Base-by-base conservation (phyloP, 1,140 invertebrate genomes). In the Thaumatotibia leucotreta region DNA sequence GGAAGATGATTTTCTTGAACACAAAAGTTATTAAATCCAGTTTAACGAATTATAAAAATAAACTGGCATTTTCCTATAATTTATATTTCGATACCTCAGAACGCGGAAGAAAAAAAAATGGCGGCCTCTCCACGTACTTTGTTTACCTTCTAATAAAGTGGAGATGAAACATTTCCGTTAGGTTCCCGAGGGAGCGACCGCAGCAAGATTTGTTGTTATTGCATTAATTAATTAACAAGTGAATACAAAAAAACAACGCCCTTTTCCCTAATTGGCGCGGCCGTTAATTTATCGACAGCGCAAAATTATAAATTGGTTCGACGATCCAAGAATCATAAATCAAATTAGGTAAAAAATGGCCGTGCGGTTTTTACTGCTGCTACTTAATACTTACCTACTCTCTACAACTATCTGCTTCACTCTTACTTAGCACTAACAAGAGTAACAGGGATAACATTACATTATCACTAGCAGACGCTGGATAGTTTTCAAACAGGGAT, bases 141-240 rank as follows among this genome's bases (percentile, higher is more conserved):
- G 69, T 74, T 58, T 58, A 79, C 73, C 76, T 79, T 74, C 70
- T 80, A 81, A 83, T 83, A 76, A 81, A 78, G 66, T 74, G 65
- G 70, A 14, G 69, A 68, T 69, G 70, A 61, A 79, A 76, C 68
- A 68, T 68, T 75, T 68, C 73, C 67, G 61, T 45, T 33, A 64
- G 63, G 64, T 64, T 68, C 68, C 64, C 64, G 29, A 33, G 65
- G 61, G 49, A 63, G 66, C 74, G 65, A 69, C 61, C 75, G 63
- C 66, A 63, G 66, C 69, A 69, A 74, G 72, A 70, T 71, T 75
- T 72, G 52, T 58, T 58, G 70, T 70, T 65, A 67, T 71, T 67
- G 66, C 66, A 66, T 63, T 63, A 76, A 74, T 74, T 70, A 68
- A 65, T 45, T 45, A 20, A 45, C 39, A 45, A 45, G 8, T 45